These are phyloP conservation scores for Hermetia illucens DNA, from an alignment of 1,140 invertebrate species.

Conservation along the genomic window DNA sequence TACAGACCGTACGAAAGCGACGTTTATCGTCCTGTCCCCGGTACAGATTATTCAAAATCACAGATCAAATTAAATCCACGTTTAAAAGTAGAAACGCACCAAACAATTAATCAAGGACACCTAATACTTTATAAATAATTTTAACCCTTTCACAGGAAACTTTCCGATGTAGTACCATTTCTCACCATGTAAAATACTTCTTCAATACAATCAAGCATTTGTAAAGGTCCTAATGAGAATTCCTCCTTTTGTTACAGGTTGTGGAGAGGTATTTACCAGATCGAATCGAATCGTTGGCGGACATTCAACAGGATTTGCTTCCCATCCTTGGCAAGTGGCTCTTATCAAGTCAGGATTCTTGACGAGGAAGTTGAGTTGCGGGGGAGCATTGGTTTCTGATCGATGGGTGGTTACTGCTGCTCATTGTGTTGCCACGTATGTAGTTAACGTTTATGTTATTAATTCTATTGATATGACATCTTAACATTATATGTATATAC, in stretches of 20 bases:
- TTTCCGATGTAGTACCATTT: neutral
- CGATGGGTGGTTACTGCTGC: slow-evolving; percentile 81
- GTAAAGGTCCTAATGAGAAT: too few species aligned
- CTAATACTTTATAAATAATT: neutral
- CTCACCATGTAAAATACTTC: neutral
- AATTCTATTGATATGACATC: too few species aligned
- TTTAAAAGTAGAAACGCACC: neutral
- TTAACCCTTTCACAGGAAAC: too few species aligned
- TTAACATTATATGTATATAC: too few species aligned
- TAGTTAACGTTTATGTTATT: slow-evolving; percentile 15
- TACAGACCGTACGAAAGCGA: neutral
- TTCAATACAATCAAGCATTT: neutral
- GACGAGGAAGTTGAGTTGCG: slow-evolving; percentile 79
- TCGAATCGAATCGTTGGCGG: slow-evolving; percentile 88
- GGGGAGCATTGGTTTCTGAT: slow-evolving; percentile 77
- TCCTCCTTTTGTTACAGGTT: slow-evolving; percentile 47
- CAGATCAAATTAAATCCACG: neutral
- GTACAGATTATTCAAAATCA: slow-evolving; percentile 18
- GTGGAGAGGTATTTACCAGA: slow-evolving; percentile 70
- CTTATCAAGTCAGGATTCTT: slow-evolving; percentile 84
- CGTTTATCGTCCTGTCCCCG: slow-evolving; percentile 26
- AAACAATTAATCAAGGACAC: neutral
- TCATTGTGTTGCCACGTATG: slow-evolving; percentile 79
- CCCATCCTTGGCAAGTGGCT: slow-evolving; percentile 91
- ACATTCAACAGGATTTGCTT: slow-evolving; percentile 73